Percentiles rank a stretch among this genome's conserved stretches.
These are phyloP conservation scores for Petrophora chlorosata DNA, from an alignment of 2,888 invertebrate genomes.

Conservation along the genomic window DNA sequence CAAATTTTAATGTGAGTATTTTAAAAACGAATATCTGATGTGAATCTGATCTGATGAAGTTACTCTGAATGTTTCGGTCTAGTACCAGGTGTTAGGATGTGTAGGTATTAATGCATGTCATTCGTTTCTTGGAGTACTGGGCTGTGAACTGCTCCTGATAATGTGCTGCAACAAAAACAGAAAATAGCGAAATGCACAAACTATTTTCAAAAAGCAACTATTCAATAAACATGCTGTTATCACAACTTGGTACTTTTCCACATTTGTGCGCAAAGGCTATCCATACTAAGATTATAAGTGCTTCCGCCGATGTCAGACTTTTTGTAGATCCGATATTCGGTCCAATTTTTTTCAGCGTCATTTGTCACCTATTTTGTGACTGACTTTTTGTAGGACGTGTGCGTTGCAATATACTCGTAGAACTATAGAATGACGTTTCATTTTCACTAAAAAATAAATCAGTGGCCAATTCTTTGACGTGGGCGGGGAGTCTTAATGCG, in stretches of 20 bases:
- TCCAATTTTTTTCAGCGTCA: no score
- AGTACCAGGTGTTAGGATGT: conserved; percentile 35
- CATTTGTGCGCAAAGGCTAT: conserved; percentile 9
- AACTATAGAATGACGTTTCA: no score
- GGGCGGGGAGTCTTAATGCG: no score
- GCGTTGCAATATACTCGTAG: no score
- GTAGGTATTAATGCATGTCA: conserved; percentile 54
- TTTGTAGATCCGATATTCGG: no score
- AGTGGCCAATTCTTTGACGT: no score
- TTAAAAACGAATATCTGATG: not conserved
- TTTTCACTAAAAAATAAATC: no score
- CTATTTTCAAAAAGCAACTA: conserved; percentile 65
- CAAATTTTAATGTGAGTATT: no score
- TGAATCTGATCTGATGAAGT: conserved; percentile 2
- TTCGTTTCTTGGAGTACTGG: conserved; percentile 62
- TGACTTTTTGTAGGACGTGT: no score
- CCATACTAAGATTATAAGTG: no score
- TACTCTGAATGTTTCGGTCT: conserved; percentile 26
- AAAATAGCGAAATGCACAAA: conserved; percentile 78
- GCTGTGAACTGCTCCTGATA: conserved; percentile 69
- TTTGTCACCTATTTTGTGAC: no score
- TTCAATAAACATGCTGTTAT: conserved; percentile 54
- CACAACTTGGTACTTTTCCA: conserved; percentile 11
- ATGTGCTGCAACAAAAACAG: conserved; percentile 78
- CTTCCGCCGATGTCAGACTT: no score